Percentiles rank a stretch among this genome's conserved stretches.
Evolutionary conservation across 2,113 vertebrate species (phyloP).

Genomic region (Passer domesticus): DNA sequence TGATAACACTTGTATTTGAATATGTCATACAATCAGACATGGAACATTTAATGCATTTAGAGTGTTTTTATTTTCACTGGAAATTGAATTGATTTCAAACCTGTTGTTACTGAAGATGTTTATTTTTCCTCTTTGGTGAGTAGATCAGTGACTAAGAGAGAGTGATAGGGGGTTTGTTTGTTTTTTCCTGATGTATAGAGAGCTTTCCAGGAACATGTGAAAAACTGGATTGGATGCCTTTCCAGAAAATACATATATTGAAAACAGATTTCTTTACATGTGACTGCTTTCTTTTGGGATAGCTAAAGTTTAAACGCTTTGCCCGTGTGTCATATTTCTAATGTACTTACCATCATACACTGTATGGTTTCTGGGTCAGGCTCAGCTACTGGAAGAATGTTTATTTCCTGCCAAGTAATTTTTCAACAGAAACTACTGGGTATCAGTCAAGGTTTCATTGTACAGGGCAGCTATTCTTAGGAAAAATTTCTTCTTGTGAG

Average conservation of each 20-base stretch:
- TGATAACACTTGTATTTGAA: not conserved
- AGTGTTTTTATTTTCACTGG: conserved; percentile 22
- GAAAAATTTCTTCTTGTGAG: not conserved
- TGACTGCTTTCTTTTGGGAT: conserved; percentile 23
- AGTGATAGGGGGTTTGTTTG: not conserved
- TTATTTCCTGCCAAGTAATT: conserved; percentile 37
- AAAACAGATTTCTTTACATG: conserved; percentile 40
- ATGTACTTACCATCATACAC: conserved; percentile 54
- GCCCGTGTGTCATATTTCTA: conserved; percentile 58
- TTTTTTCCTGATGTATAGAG: not conserved
- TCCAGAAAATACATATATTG: conserved; percentile 53
- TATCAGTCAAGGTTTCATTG: conserved; percentile 21
- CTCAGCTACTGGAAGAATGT: conserved; percentile 58
- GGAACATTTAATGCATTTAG: not conserved
- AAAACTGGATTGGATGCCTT: conserved; percentile 1
- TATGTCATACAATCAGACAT: not conserved
- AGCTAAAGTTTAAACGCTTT: conserved; percentile 25
- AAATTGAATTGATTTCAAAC: not conserved
- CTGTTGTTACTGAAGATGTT: not conserved
- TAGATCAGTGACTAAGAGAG: not conserved
- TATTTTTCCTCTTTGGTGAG: conserved; percentile 25
- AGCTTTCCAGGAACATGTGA: conserved; percentile 42
- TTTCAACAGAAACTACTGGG: conserved; percentile 29
- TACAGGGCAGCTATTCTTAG: not conserved
- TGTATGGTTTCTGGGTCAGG: conserved; percentile 43